Evolutionary conservation across 1,140 invertebrate genomes (phyloP), one percentile per base, ranked within the genome.

Genomic region (Drosophila eugracilis): DNA sequence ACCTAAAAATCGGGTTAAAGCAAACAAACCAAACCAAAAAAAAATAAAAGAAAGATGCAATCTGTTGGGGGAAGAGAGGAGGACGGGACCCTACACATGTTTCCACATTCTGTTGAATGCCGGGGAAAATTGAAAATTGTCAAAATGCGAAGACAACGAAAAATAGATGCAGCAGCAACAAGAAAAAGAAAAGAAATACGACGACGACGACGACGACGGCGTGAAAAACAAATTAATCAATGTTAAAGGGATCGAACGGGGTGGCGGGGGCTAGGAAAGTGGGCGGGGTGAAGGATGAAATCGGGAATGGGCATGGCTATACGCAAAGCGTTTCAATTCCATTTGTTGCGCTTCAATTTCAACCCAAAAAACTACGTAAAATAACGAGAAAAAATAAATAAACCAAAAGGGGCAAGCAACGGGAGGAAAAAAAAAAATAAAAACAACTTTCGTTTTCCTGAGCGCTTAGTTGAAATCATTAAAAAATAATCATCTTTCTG

Each of bases 191-290:
- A 24, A 30, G n/a, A 24, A 4, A 12, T 32, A 50, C 15, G 3
- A 37, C 14, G 24, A 26, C n/a, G 21, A 42, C 22, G 36, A 54
- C 45, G 34, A 52, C 36, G 41, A 67, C 44, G 37, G 55, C 69
- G 70, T 44, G 48, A 65, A 52, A 63, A 78, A 53, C 75, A 78
- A 78, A 78, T 78, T 78, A 78, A 78, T 78, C 75, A 78, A 74
- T 73, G 67, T 67, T 73, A 65, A 63, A 41, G 62, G 42, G 26
- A 48, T 60, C 17, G 4, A 65, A 47, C 22, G 54, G 42, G 36
- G 21, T 4, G 10, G n/a, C 21, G 12, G 39, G 4, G 9, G 10
- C 17, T 14, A 24, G 22, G 28, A 28, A 47, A 17, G 14, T 7
- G 54, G 53, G 34, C 14, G 53, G 54, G 19, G 24, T 36, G 22